Base-by-base conservation (phyloP, 2,888 invertebrate species). In the Hermaeophaga mercurialis region DNA sequence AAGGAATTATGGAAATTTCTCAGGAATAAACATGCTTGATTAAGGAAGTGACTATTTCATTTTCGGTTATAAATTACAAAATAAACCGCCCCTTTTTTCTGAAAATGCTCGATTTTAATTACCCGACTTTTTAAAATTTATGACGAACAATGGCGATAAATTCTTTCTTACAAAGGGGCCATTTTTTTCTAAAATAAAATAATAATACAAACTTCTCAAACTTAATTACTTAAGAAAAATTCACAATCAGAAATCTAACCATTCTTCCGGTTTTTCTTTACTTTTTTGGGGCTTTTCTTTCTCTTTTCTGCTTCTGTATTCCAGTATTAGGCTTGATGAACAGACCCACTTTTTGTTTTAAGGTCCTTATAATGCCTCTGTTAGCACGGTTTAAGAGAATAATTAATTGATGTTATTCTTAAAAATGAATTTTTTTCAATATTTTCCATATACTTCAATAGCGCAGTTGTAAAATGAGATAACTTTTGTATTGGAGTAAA, bases 211-310 rank as follows among this genome's bases (percentile, higher is more conserved):
- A 47, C 47, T 47, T 47, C 33, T 14, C 14, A 34, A 47, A 34
- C 47, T 47, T 47, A 47, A 47, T 47, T 47, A 47, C 47, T 47
- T 47, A 22, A 47, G 47, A 47, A 36, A 47, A 47, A 47, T 33
- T 47, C 47, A 47, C 47, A 47, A 47, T 47, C 47, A 47, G 47
- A 34, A 43, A 22, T 34, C 34, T 22, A 47, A 47, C 47, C 34
- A 22, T 34, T 47, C 47, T 31, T 24, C 15, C 24, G 12, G 24
- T 36, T 17, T 43, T 43, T 43, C 12, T 43, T 38, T 38, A 12
- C 19, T 18, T 18, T 19, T 39, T 39, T 12, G 19, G 19, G 14
- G 3, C 12, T 8, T 36, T 24, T 43, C 26, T 15, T 19, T 43
- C 24, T 43, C 43, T 24, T 19, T 22, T 22, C 39, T 7, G 4